These are phyloP conservation scores for Drosophila grimshawi DNA, from an alignment of 1,140 invertebrate genomes.

Conservation along the genomic window DNA sequence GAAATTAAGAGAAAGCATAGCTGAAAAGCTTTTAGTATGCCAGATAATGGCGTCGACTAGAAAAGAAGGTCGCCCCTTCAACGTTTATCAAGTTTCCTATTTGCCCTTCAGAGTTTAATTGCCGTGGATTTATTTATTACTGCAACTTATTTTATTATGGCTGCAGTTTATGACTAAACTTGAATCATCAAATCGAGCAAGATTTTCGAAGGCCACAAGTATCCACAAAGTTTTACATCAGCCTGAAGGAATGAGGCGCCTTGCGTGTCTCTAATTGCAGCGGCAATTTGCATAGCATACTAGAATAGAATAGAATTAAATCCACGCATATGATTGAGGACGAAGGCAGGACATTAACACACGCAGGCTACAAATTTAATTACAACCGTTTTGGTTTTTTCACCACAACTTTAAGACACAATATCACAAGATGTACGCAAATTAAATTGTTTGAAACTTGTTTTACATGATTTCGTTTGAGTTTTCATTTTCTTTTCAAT, in stretches of 20 bases:
- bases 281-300: constrained; percentile 21
- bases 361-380: constrained; percentile 36
- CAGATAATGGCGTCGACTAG: no score
- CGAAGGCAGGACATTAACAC: neutral
- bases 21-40: no score
- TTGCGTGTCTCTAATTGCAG: constrained; percentile 35
- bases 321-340: constrained; percentile 5
- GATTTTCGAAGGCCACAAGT: no score
- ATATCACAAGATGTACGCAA: constrained; percentile 45
- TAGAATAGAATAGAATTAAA: neutral
- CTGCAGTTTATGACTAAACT: constrained; percentile 19
- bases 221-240: neutral
- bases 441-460: constrained; percentile 43
- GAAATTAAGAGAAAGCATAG: no score
- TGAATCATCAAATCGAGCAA: constrained; percentile 7
- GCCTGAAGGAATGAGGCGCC: neutral
- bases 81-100: neutral
- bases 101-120: neutral
- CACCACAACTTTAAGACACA: constrained; percentile 1
- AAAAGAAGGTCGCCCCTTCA: neutral
- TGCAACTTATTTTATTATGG: neutral
- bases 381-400: neutral
- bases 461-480: neutral
- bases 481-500: neutral
- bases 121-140: neutral